Conservation (phyloP, 2,113 vertebrate species). For the Myotis brandtii region DNA sequence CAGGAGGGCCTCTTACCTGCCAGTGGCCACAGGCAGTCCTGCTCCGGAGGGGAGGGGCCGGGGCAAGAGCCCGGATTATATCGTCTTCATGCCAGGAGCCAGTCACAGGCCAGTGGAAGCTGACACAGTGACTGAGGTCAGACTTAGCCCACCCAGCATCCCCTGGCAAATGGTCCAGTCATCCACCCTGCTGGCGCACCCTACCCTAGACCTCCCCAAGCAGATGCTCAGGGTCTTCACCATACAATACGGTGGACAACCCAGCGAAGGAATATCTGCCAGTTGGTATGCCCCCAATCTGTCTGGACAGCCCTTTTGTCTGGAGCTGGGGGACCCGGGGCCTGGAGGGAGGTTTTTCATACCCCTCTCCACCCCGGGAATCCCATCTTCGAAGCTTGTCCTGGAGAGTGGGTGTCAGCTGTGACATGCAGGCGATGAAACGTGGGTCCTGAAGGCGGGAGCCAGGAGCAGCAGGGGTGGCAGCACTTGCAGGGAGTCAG, state of each 20-base stretch:
- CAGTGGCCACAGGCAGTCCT: background rate
- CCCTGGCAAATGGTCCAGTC: background rate
- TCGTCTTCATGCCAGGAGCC: background rate
- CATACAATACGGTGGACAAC: constrained; percentile 41
- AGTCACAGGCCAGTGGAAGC: background rate
- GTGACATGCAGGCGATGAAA: background rate
- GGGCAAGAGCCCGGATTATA: background rate
- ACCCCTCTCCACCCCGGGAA: background rate
- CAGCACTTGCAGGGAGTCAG: background rate
- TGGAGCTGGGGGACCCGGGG: background rate
- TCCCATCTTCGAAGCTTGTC: background rate
- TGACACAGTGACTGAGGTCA: background rate
- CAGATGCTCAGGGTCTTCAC: constrained; percentile 69
- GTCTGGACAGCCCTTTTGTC: background rate
- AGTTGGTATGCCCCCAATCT: background rate
- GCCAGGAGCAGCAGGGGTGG: background rate
- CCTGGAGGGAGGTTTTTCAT: background rate
- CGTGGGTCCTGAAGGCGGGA: background rate
- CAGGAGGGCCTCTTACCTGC: background rate
- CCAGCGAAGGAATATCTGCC: constrained; percentile 71
- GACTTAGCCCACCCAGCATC: background rate
- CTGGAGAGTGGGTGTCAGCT: background rate
- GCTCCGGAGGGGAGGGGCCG: background rate
- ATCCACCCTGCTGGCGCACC: too few species aligned
- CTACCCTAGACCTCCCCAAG: constrained; percentile 67